These are phyloP conservation scores for Microchirus variegatus DNA, from an alignment of 2,797 vertebrate species.

Conservation along the genomic window DNA sequence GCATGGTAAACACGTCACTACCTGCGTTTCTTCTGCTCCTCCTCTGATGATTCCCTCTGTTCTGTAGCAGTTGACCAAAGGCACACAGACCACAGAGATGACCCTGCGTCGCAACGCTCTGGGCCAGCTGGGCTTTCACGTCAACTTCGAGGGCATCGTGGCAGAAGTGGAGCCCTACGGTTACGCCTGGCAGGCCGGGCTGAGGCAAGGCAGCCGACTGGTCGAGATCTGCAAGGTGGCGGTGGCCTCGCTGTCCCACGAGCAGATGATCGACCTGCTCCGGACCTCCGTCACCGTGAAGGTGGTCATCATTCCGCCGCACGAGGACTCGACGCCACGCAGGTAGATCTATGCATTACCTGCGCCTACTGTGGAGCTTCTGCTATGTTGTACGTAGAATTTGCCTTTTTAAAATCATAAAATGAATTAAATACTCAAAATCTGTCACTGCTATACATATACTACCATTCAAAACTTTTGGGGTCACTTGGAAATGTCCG, in stretches of 20 bases:
- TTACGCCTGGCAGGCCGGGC: constrained; percentile 95
- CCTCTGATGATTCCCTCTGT: not conserved
- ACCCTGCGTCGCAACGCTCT: constrained; percentile 95
- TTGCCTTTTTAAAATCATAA: no score
- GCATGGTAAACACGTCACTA: not conserved
- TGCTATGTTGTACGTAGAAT: no score
- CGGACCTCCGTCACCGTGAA: constrained; percentile 95
- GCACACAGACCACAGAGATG: constrained; percentile 95
- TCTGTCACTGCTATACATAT: no score
- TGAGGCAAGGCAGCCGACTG: constrained; percentile 94
- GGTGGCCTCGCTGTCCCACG: constrained; percentile 93
- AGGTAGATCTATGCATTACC: constrained; percentile 84
- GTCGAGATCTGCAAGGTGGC: constrained; percentile 98
- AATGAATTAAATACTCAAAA: no score
- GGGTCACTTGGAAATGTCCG: no score
- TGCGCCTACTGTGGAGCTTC: no score
- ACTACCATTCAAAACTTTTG: no score
- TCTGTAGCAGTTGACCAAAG: constrained; percentile 91
- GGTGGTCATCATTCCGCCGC: constrained; percentile 95
- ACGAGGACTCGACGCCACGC: constrained; percentile 95
- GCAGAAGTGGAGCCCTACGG: constrained; percentile 97
- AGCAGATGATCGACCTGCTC: constrained; percentile 98
- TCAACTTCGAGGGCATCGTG: constrained; percentile 98
- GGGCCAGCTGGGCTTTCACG: constrained; percentile 96
- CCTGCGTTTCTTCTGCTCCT: not conserved